Evolutionary conservation across 2,113 vertebrate species (phyloP), one percentile per base, ranked within the genome.

Genomic region (Crotalus viridis): DNA sequence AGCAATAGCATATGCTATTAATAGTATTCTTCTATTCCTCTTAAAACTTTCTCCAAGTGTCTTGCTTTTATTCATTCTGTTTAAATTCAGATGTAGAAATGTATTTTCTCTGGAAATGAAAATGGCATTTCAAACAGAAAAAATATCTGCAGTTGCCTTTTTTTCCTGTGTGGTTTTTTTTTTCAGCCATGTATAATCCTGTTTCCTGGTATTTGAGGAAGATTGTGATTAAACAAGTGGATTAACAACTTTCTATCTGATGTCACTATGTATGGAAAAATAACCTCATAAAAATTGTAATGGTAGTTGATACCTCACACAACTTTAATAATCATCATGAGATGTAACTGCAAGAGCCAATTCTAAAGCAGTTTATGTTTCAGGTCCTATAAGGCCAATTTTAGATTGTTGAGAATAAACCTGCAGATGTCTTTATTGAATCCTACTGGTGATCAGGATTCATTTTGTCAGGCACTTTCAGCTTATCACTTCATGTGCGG

Each of bases 401-500:
- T 94, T 93, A 52, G 96, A 95, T 91, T 95, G 96, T 97, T 91
- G 85, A 97, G 94, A 96, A 96, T 96, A 97, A 91, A 93, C 28
- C 33, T 97, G 95, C 96, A 96, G 94, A 97, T 97, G 96, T 96
- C 96, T 98, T 85, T 96, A 95, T 96, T 95, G 91, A 95, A 96
- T 97, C 97, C 97, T 96, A 95, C 93, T 86, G 95, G 96, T 96
- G 97, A 97, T 96, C 33, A 89, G 96, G 97, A 97, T 96, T 97
- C 95, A 94, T 94, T 97, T 96, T 97, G 97, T 97, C 97, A 97
- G 0, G 0, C 95, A 94, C 81, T 13, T 95, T 93, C 48, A 85
- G 94, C 94, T 95, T 89, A 64, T 1, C 93, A 90, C 3, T 96
- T 95, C 0, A 0, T 92, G 87, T 88, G 86, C 88, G 90, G 95